Conservation (phyloP, 1,140 invertebrate genomes). For the Drosophila triauraria region DNA sequence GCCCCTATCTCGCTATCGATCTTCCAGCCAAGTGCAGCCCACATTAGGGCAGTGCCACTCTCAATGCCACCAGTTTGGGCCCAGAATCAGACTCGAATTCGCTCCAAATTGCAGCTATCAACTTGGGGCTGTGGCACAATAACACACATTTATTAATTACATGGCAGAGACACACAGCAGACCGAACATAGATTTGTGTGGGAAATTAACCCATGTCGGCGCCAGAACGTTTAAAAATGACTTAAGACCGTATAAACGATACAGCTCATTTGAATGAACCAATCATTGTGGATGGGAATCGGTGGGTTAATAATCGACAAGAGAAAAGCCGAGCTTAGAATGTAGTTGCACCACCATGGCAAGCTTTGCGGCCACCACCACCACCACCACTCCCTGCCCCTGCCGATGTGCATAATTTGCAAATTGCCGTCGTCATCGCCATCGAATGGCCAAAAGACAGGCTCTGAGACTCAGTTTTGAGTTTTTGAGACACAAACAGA, state of each 20-base stretch:
- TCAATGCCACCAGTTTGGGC: conserved; percentile 65
- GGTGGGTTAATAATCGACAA: conserved; percentile 46
- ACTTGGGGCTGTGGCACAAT: conserved; percentile 53
- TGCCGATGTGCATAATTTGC: conserved; percentile 67
- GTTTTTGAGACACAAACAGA: conserved; percentile 30
- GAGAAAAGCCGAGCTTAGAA: conserved; percentile 75
- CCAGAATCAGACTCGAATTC: conserved; percentile 20
- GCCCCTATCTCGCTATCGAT: conserved; percentile 52
- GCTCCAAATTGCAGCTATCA: conserved; percentile 43
- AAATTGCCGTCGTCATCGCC: conserved; percentile 65
- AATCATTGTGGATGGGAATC: conserved; percentile 12
- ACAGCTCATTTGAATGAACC: conserved; percentile 15
- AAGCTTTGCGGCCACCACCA: conserved; percentile 22
- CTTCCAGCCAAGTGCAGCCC: conserved; percentile 54
- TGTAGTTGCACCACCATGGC: conserved; percentile 69
- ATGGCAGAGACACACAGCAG: conserved; percentile 53
- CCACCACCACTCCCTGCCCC: conserved; percentile 28
- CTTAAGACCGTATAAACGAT: conserved; percentile 22
- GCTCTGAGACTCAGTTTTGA: conserved; percentile 21
- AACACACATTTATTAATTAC: conserved; percentile 82
- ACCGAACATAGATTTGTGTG: conserved; percentile 43
- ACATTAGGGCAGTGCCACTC: conserved; percentile 64
- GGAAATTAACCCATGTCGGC: conserved; percentile 50
- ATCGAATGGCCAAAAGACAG: conserved; percentile 39
- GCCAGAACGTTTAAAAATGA: conserved; percentile 24